Evolutionary conservation across 1,140 invertebrate species (phyloP).

Genomic region (Panagrolaimus sp.): DNA sequence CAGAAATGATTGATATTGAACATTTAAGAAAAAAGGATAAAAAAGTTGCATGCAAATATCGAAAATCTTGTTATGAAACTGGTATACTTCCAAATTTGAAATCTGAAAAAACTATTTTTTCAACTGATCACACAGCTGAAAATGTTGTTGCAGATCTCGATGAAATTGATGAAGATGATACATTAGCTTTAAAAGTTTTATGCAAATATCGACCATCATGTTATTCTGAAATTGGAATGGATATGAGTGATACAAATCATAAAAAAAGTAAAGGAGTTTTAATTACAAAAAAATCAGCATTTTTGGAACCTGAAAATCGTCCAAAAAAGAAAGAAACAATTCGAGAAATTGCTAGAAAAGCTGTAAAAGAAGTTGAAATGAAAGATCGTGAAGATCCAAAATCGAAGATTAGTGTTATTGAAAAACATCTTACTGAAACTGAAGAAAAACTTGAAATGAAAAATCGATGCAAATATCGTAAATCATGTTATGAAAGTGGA

Average conservation of each 20-base stretch:
- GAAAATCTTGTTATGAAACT: slow-evolving; percentile 37
- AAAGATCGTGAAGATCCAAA: slow-evolving; percentile 15
- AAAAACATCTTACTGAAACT: slow-evolving; percentile 19
- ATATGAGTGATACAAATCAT: slow-evolving; percentile 27
- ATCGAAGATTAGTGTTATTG: background rate
- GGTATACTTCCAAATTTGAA: slow-evolving; percentile 23
- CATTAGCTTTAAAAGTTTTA: slow-evolving; percentile 26
- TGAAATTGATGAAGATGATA: background rate
- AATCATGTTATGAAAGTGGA: slow-evolving; percentile 46
- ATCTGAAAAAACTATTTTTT: slow-evolving; percentile 11
- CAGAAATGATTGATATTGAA: slow-evolving; percentile 21
- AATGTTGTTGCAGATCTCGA: background rate
- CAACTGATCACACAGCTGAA: background rate
- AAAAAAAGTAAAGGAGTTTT: slow-evolving; percentile 21
- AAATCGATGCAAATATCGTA: slow-evolving; percentile 34
- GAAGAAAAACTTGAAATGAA: slow-evolving; percentile 13
- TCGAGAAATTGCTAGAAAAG: slow-evolving; percentile 37
- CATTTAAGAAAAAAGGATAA: slow-evolving; percentile 24
- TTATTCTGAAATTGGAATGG: slow-evolving; percentile 34
- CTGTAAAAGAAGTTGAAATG: slow-evolving; percentile 37
- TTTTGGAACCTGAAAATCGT: background rate
- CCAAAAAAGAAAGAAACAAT: slow-evolving; percentile 15
- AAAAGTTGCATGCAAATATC: slow-evolving; percentile 39
- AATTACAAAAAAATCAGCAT: slow-evolving; percentile 12
- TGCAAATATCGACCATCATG: slow-evolving; percentile 45